Conservation (phyloP, 2,113 vertebrate genomes). For the Centropus unirufus region DNA sequence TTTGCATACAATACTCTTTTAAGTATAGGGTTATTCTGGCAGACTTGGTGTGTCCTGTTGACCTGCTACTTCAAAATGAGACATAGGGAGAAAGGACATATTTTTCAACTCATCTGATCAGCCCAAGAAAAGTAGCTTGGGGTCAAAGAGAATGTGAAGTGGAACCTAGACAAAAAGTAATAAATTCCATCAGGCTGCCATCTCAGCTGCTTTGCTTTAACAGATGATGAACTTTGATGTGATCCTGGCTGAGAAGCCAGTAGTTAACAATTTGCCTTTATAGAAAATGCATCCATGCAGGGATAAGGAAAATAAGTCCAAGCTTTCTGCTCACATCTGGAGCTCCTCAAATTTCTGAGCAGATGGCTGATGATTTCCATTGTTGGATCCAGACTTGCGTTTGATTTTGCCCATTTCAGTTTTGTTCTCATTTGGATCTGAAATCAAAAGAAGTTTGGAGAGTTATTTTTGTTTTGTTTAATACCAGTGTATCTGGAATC, state of each 20-base stretch:
- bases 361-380: conserved; percentile 24
- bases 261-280: neutral
- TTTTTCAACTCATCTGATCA: neutral
- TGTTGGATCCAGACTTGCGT: neutral
- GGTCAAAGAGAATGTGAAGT: conserved; percentile 8
- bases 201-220: conserved; percentile 54
- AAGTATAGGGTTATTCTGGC: no score
- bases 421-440: conserved; percentile 7
- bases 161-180: conserved; percentile 16
- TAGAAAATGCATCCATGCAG: neutral
- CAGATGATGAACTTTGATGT: conserved; percentile 1
- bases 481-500: neutral
- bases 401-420: neutral
- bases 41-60: no score
- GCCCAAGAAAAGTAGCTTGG: neutral
- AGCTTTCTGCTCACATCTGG: conserved; percentile 35
- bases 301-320: conserved; percentile 20
- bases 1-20: no score
- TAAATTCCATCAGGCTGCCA: neutral
- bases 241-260: conserved; percentile 26
- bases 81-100: neutral
- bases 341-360: conserved; percentile 38
- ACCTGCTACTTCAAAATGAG: neutral
- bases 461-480: neutral
- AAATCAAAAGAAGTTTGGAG: conserved; percentile 4